phyloP scores from a whole-genome alignment of 2,797 vertebrate genomes.

The Kryptopterus vitreolus region DNA sequence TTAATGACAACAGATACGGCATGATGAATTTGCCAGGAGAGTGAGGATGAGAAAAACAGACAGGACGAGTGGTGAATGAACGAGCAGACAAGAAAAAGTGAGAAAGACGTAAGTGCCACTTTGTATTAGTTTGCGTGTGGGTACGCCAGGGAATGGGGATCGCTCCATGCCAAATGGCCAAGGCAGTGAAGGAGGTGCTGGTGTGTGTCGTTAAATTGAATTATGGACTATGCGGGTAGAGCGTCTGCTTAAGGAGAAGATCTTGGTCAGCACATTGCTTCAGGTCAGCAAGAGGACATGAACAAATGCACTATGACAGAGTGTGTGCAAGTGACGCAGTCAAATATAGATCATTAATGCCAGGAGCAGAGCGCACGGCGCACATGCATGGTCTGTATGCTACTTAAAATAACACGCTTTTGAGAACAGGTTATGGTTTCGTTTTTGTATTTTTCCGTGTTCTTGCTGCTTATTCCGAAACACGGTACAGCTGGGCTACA shows the following conservation, averaged over 20 bases:
- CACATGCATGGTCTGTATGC: background rate
- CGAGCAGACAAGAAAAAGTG: conserved; percentile 34
- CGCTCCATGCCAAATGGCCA: conserved; percentile 27
- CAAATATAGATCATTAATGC: conserved; percentile 27
- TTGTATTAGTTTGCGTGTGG: conserved; percentile 11
- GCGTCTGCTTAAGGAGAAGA: background rate
- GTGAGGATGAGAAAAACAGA: conserved; percentile 41
- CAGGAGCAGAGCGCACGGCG: background rate
- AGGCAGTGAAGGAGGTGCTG: conserved; percentile 13
- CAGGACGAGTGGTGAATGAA: conserved; percentile 16
- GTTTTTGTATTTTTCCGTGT: background rate
- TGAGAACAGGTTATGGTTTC: background rate
- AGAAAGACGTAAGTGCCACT: conserved; percentile 34
- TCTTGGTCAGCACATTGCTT: conserved; percentile 29
- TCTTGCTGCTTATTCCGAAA: background rate
- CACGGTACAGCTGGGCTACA: background rate
- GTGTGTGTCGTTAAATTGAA: conserved; percentile 15
- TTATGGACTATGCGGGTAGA: conserved; percentile 24
- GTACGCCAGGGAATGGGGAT: conserved; percentile 3
- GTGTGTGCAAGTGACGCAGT: background rate
- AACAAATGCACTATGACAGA: conserved; percentile 16
- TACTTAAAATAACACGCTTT: background rate
- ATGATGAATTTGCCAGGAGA: conserved; percentile 46
- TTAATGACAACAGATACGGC: conserved; percentile 67
- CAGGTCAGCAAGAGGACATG: conserved; percentile 36